Evolutionary conservation across 1,140 invertebrate species (phyloP), one percentile per base, ranked within the genome.

Genomic region (Bombus fervidus): DNA sequence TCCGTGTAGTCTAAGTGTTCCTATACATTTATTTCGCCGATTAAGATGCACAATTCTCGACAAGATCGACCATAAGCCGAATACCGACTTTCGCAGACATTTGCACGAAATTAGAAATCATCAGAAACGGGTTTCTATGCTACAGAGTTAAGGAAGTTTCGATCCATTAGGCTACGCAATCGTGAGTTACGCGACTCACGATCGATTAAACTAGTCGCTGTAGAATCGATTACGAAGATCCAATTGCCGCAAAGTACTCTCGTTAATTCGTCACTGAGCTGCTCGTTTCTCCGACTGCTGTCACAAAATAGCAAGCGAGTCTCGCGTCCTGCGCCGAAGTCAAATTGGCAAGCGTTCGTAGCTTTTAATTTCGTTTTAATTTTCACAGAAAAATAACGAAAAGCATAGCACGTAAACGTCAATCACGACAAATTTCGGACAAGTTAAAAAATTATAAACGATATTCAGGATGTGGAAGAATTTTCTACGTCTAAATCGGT

Each of bases 191-290:
- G 18, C 57, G n/a, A 9, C 39, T 83, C 22, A 37, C 76, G 77
- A 81, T 85, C 79, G 84, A 81, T 85, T 75, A 74, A 85, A 85
- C 43, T 64, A 31, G 31, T 72, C 53, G 75, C 66, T 34, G 25
- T n/a, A 53, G 39, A 62, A 74, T 81, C 69, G 78, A 85, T 81
- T 85, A 81, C 68, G 71, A 85, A 74, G 68, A 81, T 81, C 47
- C 68, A 66, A 85, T 81, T 85, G 66, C 37, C n/a, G 47, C 69
- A 37, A 85, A 81, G 84, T 85, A 81, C 81, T 85, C 72, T 37
- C 71, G 68, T 81, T 57, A 81, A 81, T 59, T 62, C n/a, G 57
- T n/a, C 15, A 18, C n/a, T 25, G 66, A 10, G 53, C n/a, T 34
- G n/a, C 37, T 34, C 18, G 62, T 72, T 81, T 74, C 3, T 25